A percentile compares a stretch with the other conserved stretches of the same genome.
These are phyloP conservation scores for Drosophila fungiperda DNA, from an alignment of 2,888 invertebrate species.

Conservation along the genomic window DNA sequence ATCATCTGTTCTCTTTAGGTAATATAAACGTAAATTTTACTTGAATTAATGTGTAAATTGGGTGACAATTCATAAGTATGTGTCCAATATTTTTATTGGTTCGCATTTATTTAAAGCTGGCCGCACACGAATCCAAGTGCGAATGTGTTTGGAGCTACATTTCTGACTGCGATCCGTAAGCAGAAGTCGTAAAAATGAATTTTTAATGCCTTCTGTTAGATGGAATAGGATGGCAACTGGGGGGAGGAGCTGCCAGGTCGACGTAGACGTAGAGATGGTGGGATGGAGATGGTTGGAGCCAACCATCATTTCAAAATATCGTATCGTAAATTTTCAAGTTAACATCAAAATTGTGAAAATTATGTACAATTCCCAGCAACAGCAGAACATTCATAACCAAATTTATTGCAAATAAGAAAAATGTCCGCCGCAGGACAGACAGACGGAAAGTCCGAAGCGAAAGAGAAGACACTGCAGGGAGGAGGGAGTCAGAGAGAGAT, in stretches of 20 bases:
- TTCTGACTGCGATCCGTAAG: conserved; percentile 37
- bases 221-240: conserved; percentile 17
- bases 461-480: conserved; percentile 18
- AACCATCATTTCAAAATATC: conserved; percentile 77
- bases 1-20: neutral
- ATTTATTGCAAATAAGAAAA: conserved; percentile 84
- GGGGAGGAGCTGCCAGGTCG: conserved; percentile 4
- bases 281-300: conserved; percentile 24
- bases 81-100: neutral
- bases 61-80: conserved; percentile 9
- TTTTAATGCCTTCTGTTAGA: conserved; percentile 61
- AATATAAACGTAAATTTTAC: neutral
- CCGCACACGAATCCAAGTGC: conserved; percentile 32
- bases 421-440: conserved; percentile 72
- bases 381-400: conserved; percentile 82
- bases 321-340: conserved; percentile 82
- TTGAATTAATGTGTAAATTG: conserved; percentile 4
- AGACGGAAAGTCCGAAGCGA: conserved; percentile 17
- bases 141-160: conserved; percentile 26
- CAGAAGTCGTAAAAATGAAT: conserved; percentile 65
- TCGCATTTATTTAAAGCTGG: conserved; percentile 5
- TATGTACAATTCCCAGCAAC: conserved; percentile 74
- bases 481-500: conserved; percentile 9
- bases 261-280: conserved; percentile 4
- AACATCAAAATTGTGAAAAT: conserved; percentile 83